phyloP scores from a whole-genome alignment of 2,888 invertebrate genomes.

The Lepidochrysops patricia region DNA sequence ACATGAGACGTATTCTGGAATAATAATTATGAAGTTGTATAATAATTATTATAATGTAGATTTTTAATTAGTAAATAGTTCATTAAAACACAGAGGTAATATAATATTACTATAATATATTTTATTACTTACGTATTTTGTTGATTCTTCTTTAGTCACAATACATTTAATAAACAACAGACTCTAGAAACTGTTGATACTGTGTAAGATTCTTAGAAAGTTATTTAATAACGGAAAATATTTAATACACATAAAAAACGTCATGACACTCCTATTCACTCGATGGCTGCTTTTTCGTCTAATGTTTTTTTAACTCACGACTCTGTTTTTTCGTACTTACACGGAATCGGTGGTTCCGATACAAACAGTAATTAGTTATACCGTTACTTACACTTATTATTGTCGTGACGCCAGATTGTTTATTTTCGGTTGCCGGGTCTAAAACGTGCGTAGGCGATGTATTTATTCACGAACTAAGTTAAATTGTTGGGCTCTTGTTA shows the following conservation, averaged over 20 bases:
- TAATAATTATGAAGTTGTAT: too few relatives aligned
- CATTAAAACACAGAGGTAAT: too few relatives aligned
- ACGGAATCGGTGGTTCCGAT: conserved; percentile 51
- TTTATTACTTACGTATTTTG: too few relatives aligned
- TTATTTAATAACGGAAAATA: conserved; percentile 5
- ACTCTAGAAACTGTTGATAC: not conserved
- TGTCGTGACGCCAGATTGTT: conserved; percentile 49
- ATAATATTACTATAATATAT: too few relatives aligned
- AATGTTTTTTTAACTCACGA: conserved; percentile 54
- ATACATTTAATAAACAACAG: too few relatives aligned
- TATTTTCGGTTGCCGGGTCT: conserved; percentile 33
- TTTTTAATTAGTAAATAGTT: too few relatives aligned
- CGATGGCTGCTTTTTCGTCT: conserved; percentile 25
- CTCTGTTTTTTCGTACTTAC: conserved; percentile 54
- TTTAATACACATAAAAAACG: conserved; percentile 5
- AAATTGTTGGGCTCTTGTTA: conserved; percentile 24
- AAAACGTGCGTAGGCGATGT: conserved; percentile 8
- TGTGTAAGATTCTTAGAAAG: not conserved
- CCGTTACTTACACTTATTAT: conserved; percentile 53
- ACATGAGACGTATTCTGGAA: too few relatives aligned
- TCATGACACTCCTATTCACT: conserved; percentile 1
- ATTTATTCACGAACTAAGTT: not conserved
- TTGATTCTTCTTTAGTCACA: too few relatives aligned
- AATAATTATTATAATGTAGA: too few relatives aligned
- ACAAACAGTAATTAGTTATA: conserved; percentile 64